These are phyloP conservation scores for Arctocebus calabarensis DNA, from an alignment of 2,797 vertebrate species.

Conservation along the genomic window DNA sequence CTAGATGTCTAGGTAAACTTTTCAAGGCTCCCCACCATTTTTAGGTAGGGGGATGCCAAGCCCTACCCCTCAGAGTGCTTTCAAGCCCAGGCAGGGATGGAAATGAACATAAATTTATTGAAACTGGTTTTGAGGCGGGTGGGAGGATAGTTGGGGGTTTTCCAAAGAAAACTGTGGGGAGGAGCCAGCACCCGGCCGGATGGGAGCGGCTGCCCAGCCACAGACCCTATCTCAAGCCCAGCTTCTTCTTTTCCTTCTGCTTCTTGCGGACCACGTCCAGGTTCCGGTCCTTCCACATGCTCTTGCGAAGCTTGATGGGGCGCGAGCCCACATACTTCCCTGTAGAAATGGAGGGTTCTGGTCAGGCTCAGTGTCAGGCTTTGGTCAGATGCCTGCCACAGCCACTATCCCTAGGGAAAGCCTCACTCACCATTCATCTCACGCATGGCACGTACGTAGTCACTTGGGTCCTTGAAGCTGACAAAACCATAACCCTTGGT, in stretches of 20 bases:
- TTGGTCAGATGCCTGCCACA: background rate
- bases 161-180: slow-evolving; percentile 14
- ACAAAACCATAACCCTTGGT: slow-evolving; percentile 97
- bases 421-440: slow-evolving; percentile 94
- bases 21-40: background rate
- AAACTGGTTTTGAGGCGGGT: slow-evolving; percentile 62
- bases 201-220: slow-evolving; percentile 15
- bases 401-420: background rate
- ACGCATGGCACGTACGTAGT: slow-evolving; percentile 96
- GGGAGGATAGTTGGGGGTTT: background rate
- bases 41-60: background rate
- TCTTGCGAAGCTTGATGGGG: slow-evolving; percentile 96
- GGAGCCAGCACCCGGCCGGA: slow-evolving; percentile 32
- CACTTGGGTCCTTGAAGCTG: slow-evolving; percentile 97
- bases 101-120: slow-evolving; percentile 83
- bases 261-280: slow-evolving; percentile 96
- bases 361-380: background rate
- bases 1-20: background rate
- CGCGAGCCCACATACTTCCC: slow-evolving; percentile 96
- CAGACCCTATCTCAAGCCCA: slow-evolving; percentile 92
- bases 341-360: slow-evolving; percentile 70
- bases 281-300: slow-evolving; percentile 96
- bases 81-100: slow-evolving; percentile 61
- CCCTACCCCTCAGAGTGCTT: background rate
- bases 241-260: slow-evolving; percentile 96